Evolutionary conservation across 1,140 invertebrate species (phyloP).

Genomic region (Hormaphis cornu): DNA sequence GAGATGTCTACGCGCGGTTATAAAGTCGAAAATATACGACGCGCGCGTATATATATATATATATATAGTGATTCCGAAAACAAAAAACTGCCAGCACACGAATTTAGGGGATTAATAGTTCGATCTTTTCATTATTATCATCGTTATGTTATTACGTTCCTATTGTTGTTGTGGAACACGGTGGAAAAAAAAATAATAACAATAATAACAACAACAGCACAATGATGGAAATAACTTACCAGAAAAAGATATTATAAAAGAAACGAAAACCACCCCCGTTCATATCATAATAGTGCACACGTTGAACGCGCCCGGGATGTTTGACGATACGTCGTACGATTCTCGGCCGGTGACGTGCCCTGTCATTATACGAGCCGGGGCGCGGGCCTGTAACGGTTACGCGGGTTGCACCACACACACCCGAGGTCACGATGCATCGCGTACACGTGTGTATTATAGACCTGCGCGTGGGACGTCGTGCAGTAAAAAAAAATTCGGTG

Average conservation of each 20-base stretch:
- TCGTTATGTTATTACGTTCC: background rate
- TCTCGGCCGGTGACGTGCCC: background rate
- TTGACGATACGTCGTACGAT: conserved; percentile 9
- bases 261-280: background rate
- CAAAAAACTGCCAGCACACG: no score
- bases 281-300: conserved; percentile 17
- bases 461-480: no score
- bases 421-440: no score
- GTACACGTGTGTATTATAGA: no score
- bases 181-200: background rate
- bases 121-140: conserved; percentile 18
- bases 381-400: no score
- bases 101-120: no score
- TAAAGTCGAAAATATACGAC: no score
- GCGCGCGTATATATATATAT: background rate
- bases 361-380: conserved; percentile 14
- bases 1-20: no score
- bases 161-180: background rate
- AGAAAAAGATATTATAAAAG: background rate
- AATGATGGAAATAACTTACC: background rate
- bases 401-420: no score
- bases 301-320: background rate
- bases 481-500: no score
- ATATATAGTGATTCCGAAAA: no score
- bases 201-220: background rate